A percentile compares a stretch with the other conserved stretches of the same genome.
Conservation (phyloP, 2,113 vertebrate genomes). For the Spermophilus dauricus region DNA sequence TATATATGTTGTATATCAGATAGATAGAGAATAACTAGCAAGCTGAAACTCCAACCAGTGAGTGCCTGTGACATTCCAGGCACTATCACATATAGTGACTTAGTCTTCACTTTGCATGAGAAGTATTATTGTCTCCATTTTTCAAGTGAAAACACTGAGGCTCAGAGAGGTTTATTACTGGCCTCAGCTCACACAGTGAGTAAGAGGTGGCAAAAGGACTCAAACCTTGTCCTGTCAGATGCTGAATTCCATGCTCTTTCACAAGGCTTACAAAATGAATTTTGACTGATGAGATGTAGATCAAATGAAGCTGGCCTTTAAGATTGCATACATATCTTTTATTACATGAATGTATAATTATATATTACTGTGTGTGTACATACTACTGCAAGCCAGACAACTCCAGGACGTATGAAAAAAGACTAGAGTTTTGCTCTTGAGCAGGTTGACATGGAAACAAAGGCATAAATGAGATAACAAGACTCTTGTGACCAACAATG, state of each 20-base stretch:
- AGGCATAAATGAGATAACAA: neutral
- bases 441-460: neutral
- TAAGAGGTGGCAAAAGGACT: neutral
- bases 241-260: neutral
- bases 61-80: neutral
- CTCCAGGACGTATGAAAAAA: neutral
- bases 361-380: neutral
- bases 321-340: neutral
- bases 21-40: neutral
- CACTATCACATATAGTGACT: neutral
- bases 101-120: neutral
- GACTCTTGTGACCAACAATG: accelerated
- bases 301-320: constrained; percentile 1
- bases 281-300: neutral
- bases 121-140: neutral
- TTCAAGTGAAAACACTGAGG: neutral
- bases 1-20: neutral
- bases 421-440: neutral
- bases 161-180: neutral
- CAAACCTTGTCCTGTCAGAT: neutral
- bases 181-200: neutral
- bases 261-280: neutral
- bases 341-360: neutral
- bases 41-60: neutral
- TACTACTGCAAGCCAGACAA: neutral